Evolutionary conservation across 2,888 invertebrate species (phyloP), one percentile per base, ranked within the genome.

Genomic region (Ceraclea dissimilis): DNA sequence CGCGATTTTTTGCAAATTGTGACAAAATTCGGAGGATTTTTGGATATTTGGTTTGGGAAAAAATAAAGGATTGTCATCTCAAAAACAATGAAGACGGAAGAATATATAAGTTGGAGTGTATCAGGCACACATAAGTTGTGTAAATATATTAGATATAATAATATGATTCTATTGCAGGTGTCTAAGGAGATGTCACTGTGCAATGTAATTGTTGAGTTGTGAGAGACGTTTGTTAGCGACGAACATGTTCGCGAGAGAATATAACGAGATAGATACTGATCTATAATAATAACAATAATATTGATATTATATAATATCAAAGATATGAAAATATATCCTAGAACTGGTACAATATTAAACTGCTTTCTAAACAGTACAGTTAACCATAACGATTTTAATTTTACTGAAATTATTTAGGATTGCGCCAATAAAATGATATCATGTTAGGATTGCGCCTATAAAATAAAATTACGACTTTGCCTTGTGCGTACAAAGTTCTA

Each of bases 111-210:
- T 6, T 26, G n/a, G n/a, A 21, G 49, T 54, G 57, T 59, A 54
- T 57, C 44, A 57, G 57, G 56, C 44, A 51, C 33, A 49, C 59
- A 52, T 59, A 54, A 56, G 56, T 53, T 51, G 43, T 53, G 26
- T 26, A 10, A 10, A 26, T 26, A 26, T n/a, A n/a, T n/a, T n/a
- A n/a, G n/a, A n/a, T n/a, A n/a, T n/a, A n/a, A n/a, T n/a, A n/a
- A n/a, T n/a, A n/a, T 26, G 53, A 56, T 59, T 56, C 19, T 46
- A 49, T 34, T 57, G 57, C 57, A 53, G 57, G 57, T 57, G 57
- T 50, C 50, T 19, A 47, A 13, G 13, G 49, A 50, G 54, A 39
- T 49, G 54, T 56, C 56, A 26, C 20, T 31, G 44, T 19, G 33
- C 44, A 20, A 31, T 49, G 56, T 56, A 47, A 51, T 54, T 44